Percentiles rank a stretch among this genome's conserved stretches.
Evolutionary conservation across 1,140 invertebrate genomes (phyloP).

Genomic region (Bathynomus jamesi): DNA sequence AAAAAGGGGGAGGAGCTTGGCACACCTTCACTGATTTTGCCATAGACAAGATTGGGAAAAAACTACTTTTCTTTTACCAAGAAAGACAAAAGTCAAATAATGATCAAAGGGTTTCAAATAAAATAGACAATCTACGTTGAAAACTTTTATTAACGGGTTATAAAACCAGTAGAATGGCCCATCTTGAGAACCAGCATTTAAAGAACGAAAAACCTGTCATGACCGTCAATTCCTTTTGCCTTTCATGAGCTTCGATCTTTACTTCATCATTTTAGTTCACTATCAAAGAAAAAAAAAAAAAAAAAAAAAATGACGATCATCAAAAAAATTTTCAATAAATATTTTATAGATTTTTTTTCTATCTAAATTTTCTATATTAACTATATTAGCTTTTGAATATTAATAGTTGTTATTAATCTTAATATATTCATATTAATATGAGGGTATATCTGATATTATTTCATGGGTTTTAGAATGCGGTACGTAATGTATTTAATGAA

Average conservation of each 20-base stretch:
- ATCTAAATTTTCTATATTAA: too few relatives aligned
- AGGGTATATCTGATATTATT: too few relatives aligned
- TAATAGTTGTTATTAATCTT: too few relatives aligned
- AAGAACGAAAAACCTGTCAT: not conserved
- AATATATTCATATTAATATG: too few relatives aligned
- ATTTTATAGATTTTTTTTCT: not conserved
- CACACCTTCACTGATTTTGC: not conserved
- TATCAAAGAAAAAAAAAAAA: not conserved
- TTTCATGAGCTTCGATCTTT: not conserved
- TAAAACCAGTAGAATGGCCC: not conserved
- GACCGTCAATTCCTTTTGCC: not conserved
- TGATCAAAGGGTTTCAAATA: conserved; percentile 1
- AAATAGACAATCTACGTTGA: not conserved
- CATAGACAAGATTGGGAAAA: not conserved
- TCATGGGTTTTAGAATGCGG: too few relatives aligned
- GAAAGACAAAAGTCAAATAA: not conserved
- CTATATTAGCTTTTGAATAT: too few relatives aligned
- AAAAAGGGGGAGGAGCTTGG: not conserved
- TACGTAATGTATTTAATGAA: not conserved
- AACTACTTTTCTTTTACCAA: not conserved
- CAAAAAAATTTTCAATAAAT: not conserved
- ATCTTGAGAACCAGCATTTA: not conserved
- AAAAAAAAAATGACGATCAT: not conserved
- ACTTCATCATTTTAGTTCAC: not conserved
- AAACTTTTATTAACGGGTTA: conserved; percentile 1